Evolutionary conservation across 2,113 vertebrate genomes (phyloP), one percentile per base, ranked within the genome.

Genomic region (Trogon melanurus): DNA sequence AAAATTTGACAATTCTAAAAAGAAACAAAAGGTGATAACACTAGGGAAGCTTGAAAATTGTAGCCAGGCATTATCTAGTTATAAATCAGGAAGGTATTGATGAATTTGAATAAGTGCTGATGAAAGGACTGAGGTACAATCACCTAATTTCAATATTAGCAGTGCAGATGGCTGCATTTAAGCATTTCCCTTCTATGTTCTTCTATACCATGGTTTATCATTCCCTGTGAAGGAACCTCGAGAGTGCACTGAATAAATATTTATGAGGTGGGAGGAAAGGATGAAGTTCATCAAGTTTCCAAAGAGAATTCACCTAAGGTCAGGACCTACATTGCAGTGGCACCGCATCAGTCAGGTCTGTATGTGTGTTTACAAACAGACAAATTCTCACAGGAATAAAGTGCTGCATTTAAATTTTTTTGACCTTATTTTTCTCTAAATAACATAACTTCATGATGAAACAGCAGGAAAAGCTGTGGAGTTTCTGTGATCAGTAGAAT

Each of bases 221-320:
- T 76, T 67, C 21, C 20, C 36, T 20, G 9, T 12, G 22, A 73
- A 70, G 56, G 9, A 22, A 44, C 47, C 56, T 38, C 0, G 0
- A 78, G 32, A 80, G 19, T 13, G 9, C 7, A 29, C 12, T 0
- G 2, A 60, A 78, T 11, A 16, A 7, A 23, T 53, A 6, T 50
- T 79, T 79, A 38, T 57, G 26, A 67, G 26, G 16, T 16, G 21
- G 17, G 4, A 75, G 16, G 30, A 91, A 91, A 57, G 8, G 6
- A 88, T 54, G 10, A 85, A 85, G 88, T 72, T 32, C 8, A 57
- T 50, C 23, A 72, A 3, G 19, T 54, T 62, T 47, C 32, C 41
- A 44, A 76, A 85, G 61, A 26, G 21, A 67, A 27, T 64, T 65
- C 29, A 48, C 20, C 23, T 75, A 22, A n/a, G 32, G 58, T 32